Percentiles rank a stretch among this genome's conserved stretches.
Evolutionary conservation across 2,888 invertebrate genomes (phyloP).

Genomic region (Cerceris ruficornis): DNA sequence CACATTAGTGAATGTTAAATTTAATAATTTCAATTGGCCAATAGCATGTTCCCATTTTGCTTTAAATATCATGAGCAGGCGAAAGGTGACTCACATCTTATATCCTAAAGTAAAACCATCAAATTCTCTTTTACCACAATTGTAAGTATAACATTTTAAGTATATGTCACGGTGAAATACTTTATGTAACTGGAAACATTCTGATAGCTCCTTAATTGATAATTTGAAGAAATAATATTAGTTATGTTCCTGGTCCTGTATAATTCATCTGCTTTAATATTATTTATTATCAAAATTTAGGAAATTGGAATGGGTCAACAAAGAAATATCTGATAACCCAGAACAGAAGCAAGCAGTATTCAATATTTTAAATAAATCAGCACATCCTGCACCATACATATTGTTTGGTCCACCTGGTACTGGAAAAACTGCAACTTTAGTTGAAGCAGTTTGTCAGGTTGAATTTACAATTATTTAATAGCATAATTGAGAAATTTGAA

Average conservation of each 20-base stretch:
- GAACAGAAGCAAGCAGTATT: slow-evolving; percentile 87
- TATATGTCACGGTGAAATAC: no score
- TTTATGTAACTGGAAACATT: no score
- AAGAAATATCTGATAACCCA: slow-evolving; percentile 82
- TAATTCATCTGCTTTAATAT: slow-evolving; percentile 2
- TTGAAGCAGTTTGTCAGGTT: slow-evolving; percentile 88
- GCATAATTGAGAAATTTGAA: slow-evolving; percentile 12
- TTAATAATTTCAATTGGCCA: slow-evolving; percentile 45
- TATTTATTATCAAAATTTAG: slow-evolving; percentile 8
- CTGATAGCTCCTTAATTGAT: neutral
- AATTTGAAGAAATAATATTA: neutral
- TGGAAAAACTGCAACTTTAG: slow-evolving; percentile 88
- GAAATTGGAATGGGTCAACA: slow-evolving; percentile 72
- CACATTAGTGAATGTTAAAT: slow-evolving; percentile 53
- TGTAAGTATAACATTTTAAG: slow-evolving; percentile 29
- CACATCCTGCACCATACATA: slow-evolving; percentile 88
- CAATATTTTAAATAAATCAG: slow-evolving; percentile 86
- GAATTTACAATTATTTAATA: slow-evolving; percentile 22
- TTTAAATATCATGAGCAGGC: slow-evolving; percentile 42
- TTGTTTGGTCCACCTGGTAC: slow-evolving; percentile 95
- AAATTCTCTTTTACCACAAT: slow-evolving; percentile 2
- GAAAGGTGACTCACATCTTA: slow-evolving; percentile 49
- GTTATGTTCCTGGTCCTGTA: neutral
- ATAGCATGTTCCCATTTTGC: slow-evolving; percentile 62
- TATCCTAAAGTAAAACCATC: slow-evolving; percentile 55